Percentiles rank a stretch among this genome's conserved stretches.
Evolutionary conservation across 2,888 invertebrate species (phyloP).

Genomic region (Microplitis deprimator): DNA sequence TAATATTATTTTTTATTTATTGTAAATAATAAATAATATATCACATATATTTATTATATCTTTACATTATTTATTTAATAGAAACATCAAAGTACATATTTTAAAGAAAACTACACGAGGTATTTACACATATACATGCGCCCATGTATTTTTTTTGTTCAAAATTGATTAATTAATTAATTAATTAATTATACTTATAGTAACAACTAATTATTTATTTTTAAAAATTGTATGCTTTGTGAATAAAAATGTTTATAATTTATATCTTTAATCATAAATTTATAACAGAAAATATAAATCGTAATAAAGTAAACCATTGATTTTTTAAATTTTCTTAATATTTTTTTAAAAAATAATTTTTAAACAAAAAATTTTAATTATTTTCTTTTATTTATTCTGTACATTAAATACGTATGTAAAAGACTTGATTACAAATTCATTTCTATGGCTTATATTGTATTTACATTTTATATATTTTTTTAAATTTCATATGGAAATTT

Average conservation of each 20-base stretch:
- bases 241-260: slow-evolving; percentile 28
- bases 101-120: slow-evolving; percentile 23
- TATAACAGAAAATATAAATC: slow-evolving; percentile 26
- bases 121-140: slow-evolving; percentile 23
- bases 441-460: slow-evolving; percentile 13
- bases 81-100: slow-evolving; percentile 47
- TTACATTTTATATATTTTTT: slow-evolving; percentile 20
- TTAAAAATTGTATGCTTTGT: slow-evolving; percentile 20
- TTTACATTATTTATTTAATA: slow-evolving; percentile 51
- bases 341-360: slow-evolving; percentile 7
- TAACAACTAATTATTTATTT: slow-evolving; percentile 7
- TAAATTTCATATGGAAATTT: neutral
- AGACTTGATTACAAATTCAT: slow-evolving; percentile 3
- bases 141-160: slow-evolving; percentile 15
- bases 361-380: neutral
- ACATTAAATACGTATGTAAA: slow-evolving; percentile 8
- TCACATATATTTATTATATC: slow-evolving; percentile 31
- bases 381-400: neutral
- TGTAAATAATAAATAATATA: slow-evolving; percentile 20
- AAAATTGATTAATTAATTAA: slow-evolving; percentile 13
- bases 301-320: slow-evolving; percentile 25
- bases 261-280: slow-evolving; percentile 26
- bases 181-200: slow-evolving; percentile 1
- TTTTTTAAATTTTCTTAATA: neutral
- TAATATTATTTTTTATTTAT: neutral